Evolutionary conservation across 2,888 invertebrate species (phyloP), one percentile per base, ranked within the genome.

Genomic region (Meandrusa payeni): DNA sequence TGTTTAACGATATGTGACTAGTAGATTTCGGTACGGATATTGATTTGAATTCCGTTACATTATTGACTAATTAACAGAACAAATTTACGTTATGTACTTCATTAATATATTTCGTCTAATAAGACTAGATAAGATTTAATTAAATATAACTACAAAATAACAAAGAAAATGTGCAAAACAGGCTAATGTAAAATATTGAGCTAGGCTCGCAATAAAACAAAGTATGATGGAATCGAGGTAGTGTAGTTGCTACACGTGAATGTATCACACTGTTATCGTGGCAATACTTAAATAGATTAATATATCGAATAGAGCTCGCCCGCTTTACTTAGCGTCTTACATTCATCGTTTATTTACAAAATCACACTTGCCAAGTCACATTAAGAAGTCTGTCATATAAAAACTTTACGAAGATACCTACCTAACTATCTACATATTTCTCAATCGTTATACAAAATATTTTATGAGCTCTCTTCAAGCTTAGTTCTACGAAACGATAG

Each of bases 361-460:
- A 85, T 86, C 82, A 83, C 85, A 85, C 82, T 82, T 76, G 75
- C 76, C 78, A 62, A 81, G 85, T 82, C 82, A 85, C 86, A 77
- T 82, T 69, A 66, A 78, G 76, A 76, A 78, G 71, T 77, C 72
- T 73, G 77, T 78, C 72, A 76, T 82, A 80, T 85, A 83, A 81
- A 83, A 82, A 80, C 73, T 73, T 79, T 76, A 78, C 68, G 71
- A 76, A 81, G 74, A 69, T 50, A 32, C 5, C 37, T 27, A 34
- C 49, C 27, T 46, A 46, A 59, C 67, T 80, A 80, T 51, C 68
- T 69, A 76, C 47, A 55, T 48, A 40, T 38, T 65, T 77, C 74
- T 76, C 70, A 76, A 79, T 81, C 72, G 77, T 81, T 83, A 86
- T 85, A 86, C 79, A 86, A 86, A 86, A 86, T 83, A 86, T 79